These are phyloP conservation scores for Drosophila pectinifera DNA, from an alignment of 1,140 invertebrate species.

Conservation along the genomic window DNA sequence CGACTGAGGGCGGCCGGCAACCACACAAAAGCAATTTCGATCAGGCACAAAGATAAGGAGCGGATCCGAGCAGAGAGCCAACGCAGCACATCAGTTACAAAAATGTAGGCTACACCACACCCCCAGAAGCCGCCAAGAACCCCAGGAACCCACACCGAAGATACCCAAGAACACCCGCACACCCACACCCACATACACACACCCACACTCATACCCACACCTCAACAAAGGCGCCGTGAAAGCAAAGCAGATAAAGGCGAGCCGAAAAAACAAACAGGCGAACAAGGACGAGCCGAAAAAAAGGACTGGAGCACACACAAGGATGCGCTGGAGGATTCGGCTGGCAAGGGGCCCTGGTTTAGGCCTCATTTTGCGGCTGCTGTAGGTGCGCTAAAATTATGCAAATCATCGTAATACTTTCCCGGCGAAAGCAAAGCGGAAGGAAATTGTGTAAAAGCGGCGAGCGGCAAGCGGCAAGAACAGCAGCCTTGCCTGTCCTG, in stretches of 20 bases:
- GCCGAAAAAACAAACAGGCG: constrained; percentile 40
- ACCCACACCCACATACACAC: background rate
- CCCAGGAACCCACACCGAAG: background rate
- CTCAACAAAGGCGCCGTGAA: constrained; percentile 53
- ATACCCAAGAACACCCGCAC: constrained; percentile 2
- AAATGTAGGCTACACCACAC: constrained; percentile 76
- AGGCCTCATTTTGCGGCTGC: constrained; percentile 53
- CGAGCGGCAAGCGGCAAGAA: constrained; percentile 20
- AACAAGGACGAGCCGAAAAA: constrained; percentile 11
- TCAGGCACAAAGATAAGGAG: constrained; percentile 74
- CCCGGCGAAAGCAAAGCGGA: constrained; percentile 65
- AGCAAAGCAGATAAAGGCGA: constrained; percentile 68
- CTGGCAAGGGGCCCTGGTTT: constrained; percentile 38
- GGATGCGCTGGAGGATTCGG: constrained; percentile 48
- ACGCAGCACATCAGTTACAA: constrained; percentile 80
- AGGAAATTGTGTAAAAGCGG: constrained; percentile 73
- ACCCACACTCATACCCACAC: constrained; percentile 11
- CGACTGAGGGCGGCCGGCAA: constrained; percentile 44
- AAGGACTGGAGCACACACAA: constrained; percentile 36
- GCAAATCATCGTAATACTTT: constrained; percentile 83
- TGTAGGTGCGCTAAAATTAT: constrained; percentile 80
- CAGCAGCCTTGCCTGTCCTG: constrained; percentile 27
- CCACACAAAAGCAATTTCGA: constrained; percentile 82
- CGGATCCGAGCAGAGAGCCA: constrained; percentile 58
- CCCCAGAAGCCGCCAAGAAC: too few species aligned